phyloP scores from a whole-genome alignment of 2,888 invertebrate genomes.

The Cyrtodaria siliqua region DNA sequence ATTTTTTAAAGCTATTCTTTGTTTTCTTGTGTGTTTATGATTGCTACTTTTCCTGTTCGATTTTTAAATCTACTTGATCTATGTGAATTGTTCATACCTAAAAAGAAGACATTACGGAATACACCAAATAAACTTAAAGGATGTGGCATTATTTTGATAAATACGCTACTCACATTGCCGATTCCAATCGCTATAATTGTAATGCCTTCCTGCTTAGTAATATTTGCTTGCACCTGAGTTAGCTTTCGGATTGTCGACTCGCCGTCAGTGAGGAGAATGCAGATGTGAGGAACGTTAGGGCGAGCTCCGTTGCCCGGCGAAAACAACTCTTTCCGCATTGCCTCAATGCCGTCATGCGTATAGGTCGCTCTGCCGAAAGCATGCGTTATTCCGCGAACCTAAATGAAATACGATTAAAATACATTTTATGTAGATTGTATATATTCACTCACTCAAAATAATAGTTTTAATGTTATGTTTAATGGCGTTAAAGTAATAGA shows the following conservation, averaged over 20 bases:
- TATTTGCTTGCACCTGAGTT: neutral
- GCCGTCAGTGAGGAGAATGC: neutral
- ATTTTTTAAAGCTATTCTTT: too few species aligned
- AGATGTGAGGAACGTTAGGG: neutral
- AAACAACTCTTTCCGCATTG: neutral
- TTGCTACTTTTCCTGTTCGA: too few species aligned
- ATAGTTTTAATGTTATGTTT: too few species aligned
- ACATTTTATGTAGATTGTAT: too few species aligned
- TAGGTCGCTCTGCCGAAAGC: neutral
- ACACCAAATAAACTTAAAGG: too few species aligned
- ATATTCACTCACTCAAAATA: too few species aligned
- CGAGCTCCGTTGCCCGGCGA: neutral
- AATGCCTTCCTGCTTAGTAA: neutral
- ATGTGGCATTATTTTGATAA: too few species aligned
- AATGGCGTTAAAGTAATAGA: too few species aligned
- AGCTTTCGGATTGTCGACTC: neutral
- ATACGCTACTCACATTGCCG: neutral
- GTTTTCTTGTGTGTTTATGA: too few species aligned
- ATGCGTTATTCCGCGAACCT: neutral
- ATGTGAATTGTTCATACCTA: too few species aligned
- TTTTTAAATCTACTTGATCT: too few species aligned
- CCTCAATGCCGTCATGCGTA: neutral
- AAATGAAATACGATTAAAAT: neutral
- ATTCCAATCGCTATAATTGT: neutral
- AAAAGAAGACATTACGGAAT: too few species aligned